Base-by-base conservation (phyloP, 1,140 invertebrate species). In the Caligus rogercresseyi region DNA sequence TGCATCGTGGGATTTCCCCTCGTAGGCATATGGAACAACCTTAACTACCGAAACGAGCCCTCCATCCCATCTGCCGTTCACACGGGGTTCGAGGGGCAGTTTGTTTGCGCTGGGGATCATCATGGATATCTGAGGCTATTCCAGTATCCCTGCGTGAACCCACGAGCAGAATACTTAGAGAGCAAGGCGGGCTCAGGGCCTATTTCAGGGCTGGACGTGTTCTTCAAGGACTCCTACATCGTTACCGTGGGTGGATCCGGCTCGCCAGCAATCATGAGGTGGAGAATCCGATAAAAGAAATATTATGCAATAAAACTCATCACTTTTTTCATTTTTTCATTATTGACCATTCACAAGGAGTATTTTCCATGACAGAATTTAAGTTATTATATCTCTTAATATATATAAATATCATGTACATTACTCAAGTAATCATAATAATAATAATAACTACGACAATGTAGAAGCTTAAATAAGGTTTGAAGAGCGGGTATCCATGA, bases 1-100 rank as follows among this genome's bases (percentile, higher is more conserved):
- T 84, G 83, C 21, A 86, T 84, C 0, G 82, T 90, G 63, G 86
- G 86, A 53, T 90, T 84, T 72, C 76, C 87, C 70, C 83, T 88
- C 16, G 83, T 86, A 66, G 88, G 88, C 19, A 21, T 57, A 53
- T 63, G 65, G 63, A 25, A 54, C 51, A 64, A 53, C 56, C 43
- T 62, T 31, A 25, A 54, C 3, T 67, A 67, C 18, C 18, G 56
- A 25, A 18, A 54, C 3, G 55, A 59, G 21, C 52, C 51, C 18
- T 14, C 23, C 15, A 55, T 64, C 16, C 53, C 20, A 43, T 55
- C 15, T 55, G 25, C 25, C 18, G 43, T 43, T 54, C 3, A 1
- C 56, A 58, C 31, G 16, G 24, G 2, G 13, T 15, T 31, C 25
- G 21, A 67, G 65, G 63, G 53, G n/a, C 20, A 25, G 18, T 25